Conservation (phyloP, 2,113 vertebrate species). For the Pedionomus torquatus region DNA sequence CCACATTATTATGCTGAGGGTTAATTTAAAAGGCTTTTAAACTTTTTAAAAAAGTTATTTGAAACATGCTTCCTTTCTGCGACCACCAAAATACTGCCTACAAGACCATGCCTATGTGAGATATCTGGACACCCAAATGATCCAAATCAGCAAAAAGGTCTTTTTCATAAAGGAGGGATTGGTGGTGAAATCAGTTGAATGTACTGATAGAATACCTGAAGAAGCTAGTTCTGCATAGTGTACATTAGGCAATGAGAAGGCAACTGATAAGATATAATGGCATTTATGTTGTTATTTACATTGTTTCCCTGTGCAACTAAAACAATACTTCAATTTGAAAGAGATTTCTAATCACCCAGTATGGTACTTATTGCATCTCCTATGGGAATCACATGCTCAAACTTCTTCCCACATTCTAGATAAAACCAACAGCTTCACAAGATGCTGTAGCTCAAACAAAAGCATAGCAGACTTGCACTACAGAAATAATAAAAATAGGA, state of each 20-base stretch:
- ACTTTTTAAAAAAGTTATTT: not conserved
- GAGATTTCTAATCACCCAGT: not conserved
- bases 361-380: not conserved
- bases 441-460: not conserved
- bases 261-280: not conserved
- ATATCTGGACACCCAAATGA: not conserved
- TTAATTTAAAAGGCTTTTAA: not conserved
- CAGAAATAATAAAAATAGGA: not conserved
- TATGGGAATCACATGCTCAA: not conserved
- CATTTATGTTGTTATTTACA: not conserved
- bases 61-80: not conserved
- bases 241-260: not conserved
- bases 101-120: not conserved
- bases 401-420: not conserved
- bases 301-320: not conserved
- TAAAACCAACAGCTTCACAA: not conserved
- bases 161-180: not conserved
- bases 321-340: not conserved
- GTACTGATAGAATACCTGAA: not conserved
- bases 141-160: not conserved
- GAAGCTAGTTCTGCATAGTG: not conserved
- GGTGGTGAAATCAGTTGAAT: not conserved
- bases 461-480: not conserved
- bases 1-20: not conserved
- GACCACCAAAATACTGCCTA: not conserved